phyloP scores from a whole-genome alignment of 2,888 invertebrate species.

The Tetrapedia diversipes region DNA sequence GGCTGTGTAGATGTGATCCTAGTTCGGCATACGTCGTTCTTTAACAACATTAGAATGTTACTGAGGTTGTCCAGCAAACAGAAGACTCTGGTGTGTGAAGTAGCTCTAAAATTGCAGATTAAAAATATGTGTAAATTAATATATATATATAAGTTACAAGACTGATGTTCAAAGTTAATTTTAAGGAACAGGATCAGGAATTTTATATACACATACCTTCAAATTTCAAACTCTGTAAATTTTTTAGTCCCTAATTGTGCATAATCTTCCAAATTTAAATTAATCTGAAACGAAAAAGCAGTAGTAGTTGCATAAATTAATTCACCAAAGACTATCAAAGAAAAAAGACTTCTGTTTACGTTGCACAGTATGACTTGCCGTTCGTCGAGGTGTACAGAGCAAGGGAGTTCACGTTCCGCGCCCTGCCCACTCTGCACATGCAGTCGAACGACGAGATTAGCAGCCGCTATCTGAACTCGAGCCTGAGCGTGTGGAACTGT shows the following conservation, averaged over 20 bases:
- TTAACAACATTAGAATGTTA: slow-evolving; percentile 89
- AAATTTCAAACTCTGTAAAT: no score
- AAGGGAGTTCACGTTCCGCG: slow-evolving; percentile 88
- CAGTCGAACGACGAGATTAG: slow-evolving; percentile 70
- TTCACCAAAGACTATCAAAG: no score
- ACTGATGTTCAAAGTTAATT: no score
- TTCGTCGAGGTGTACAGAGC: slow-evolving; percentile 91
- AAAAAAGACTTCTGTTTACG: background rate
- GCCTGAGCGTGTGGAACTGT: slow-evolving; percentile 90
- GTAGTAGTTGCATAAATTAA: no score
- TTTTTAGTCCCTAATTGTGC: no score
- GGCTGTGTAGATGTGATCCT: slow-evolving; percentile 91
- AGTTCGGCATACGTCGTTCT: slow-evolving; percentile 88
- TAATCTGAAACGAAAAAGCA: no score
- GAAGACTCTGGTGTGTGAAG: slow-evolving; percentile 85
- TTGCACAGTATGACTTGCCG: slow-evolving; percentile 86
- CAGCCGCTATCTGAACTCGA: slow-evolving; percentile 75
- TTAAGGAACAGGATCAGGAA: no score
- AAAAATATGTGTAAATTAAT: no score
- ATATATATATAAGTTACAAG: no score
- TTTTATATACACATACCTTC: no score
- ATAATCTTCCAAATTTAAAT: no score
- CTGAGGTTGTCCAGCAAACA: slow-evolving; percentile 86
- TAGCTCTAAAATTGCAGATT: background rate
- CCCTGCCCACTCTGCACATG: slow-evolving; percentile 78